Evolutionary conservation across 2,888 invertebrate species (phyloP).

Genomic region (Melanotus villosus): DNA sequence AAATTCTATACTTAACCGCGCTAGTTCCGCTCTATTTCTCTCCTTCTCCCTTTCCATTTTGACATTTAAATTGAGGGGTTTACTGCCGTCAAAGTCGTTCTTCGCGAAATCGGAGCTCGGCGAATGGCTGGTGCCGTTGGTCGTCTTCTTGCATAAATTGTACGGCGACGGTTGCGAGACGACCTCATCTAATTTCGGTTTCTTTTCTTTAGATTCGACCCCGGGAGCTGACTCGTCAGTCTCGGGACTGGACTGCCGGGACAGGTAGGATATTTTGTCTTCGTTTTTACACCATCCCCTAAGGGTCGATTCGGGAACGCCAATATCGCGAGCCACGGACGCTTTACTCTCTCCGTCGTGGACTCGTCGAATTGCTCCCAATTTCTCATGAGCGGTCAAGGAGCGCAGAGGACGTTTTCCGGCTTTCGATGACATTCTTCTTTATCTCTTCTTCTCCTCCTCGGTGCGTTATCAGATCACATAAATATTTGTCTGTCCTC

Average conservation of each 20-base stretch:
- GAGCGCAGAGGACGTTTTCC: constrained; percentile 85
- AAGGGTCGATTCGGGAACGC: constrained; percentile 88
- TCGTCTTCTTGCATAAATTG: constrained; percentile 59
- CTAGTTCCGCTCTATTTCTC: constrained; percentile 68
- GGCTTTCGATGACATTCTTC: constrained; percentile 77
- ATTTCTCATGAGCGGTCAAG: constrained; percentile 83
- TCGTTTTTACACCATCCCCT: constrained; percentile 92
- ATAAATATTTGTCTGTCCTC: too few species aligned
- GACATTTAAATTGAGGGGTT: constrained; percentile 48
- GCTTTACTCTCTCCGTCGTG: constrained; percentile 90
- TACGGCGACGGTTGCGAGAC: constrained; percentile 61
- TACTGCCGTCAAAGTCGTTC: constrained; percentile 32
- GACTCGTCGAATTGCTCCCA: constrained; percentile 85
- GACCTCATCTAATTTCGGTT: constrained; percentile 57
- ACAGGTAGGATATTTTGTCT: constrained; percentile 80
- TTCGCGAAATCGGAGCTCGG: constrained; percentile 40
- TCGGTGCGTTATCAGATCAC: constrained; percentile 55
- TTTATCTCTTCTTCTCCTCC: constrained; percentile 38
- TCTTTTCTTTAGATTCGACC: constrained; percentile 53
- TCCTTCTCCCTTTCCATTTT: constrained; percentile 58
- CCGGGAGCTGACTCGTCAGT: constrained; percentile 75
- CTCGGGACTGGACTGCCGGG: constrained; percentile 80
- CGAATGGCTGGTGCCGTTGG: constrained; percentile 41
- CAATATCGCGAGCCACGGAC: constrained; percentile 87
- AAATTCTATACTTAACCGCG: constrained; percentile 67